Base-by-base conservation (phyloP, 2,113 vertebrate species). In the Phylloscopus trochiloides region DNA sequence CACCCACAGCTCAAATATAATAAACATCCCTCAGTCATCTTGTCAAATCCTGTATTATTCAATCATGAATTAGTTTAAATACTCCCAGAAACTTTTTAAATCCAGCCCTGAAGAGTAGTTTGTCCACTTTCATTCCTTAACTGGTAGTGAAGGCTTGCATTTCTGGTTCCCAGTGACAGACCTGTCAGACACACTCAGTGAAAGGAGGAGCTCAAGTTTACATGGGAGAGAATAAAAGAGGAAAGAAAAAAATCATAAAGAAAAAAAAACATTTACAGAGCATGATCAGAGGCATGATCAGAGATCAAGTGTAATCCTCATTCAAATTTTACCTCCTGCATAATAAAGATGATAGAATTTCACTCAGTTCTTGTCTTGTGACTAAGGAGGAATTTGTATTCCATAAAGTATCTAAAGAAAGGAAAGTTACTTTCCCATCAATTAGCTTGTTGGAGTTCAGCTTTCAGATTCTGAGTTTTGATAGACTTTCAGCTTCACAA, bases 121-220 rank as follows among this genome's bases (percentile, higher is more conserved):
- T 67, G 48, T 57, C 31, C 7, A 1, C 76, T 70, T 88, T 88
- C 29, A 79, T 50, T 66, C 77, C 15, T 1, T 14, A 81, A 54
- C 26, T 36, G 38, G n/a, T 34, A 68, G 20, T 3, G 6, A 74
- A 57, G 58, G 12, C 26, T 70, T 68, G 12, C 7, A 43, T 62
- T 62, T 73, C 38, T 9, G 9, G 34, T n/a, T 91, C 42, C 38
- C 43, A 73, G n/a, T 68, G n/a, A 28, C 58, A 91, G 58, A 75
- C 16, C 29, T 2, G 2, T 24, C 25, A 8, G 34, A 70, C 45
- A 81, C 16, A 14, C 12, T 50, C 26, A 57, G 0, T 2, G 38
- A 68, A 79, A 85, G 28, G 3, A 57, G 15, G 3, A 84, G 16
- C 77, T 52, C 12, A 51, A 75, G 14, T 55, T 88, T 58, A 57